Conservation (phyloP, 2,888 invertebrate species). For the Lepidochitona cinerea region DNA sequence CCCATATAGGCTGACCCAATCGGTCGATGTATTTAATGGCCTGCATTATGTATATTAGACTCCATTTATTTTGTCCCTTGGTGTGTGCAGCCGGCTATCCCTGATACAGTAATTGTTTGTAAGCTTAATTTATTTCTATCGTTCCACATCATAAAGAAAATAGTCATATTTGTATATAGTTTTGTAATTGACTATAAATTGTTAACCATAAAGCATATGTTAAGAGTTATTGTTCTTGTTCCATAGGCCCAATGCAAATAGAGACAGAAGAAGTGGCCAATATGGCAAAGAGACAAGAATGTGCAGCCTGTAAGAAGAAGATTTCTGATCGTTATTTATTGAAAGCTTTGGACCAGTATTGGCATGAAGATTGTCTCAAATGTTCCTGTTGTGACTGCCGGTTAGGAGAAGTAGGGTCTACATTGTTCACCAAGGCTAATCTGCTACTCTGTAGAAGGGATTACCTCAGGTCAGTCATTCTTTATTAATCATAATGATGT, state of each 20-base stretch:
- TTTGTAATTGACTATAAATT: no score
- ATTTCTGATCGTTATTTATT: constrained; percentile 87
- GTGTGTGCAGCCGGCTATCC: no score
- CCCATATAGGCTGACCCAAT: no score
- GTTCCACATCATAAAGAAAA: no score
- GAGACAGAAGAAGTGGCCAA: constrained; percentile 43
- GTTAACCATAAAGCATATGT: not conserved
- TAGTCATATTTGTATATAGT: no score
- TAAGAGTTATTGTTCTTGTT: not conserved
- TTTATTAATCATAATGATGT: no score
- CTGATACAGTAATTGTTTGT: no score
- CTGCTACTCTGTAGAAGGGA: constrained; percentile 92
- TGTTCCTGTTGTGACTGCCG: constrained; percentile 90
- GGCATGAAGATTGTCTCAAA: constrained; percentile 95
- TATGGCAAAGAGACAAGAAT: constrained; percentile 73
- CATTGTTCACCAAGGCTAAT: constrained; percentile 91
- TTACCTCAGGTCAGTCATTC: constrained; percentile 95
- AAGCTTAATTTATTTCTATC: no score
- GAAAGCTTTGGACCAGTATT: constrained; percentile 87
- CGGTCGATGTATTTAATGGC: no score
- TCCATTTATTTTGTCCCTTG: no score
- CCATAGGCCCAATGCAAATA: constrained; percentile 56
- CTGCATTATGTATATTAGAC: no score
- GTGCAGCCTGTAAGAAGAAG: constrained; percentile 88
- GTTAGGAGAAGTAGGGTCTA: constrained; percentile 93